phyloP scores from a whole-genome alignment of 2,113 vertebrate species.

The Tachysurus vachellii region DNA sequence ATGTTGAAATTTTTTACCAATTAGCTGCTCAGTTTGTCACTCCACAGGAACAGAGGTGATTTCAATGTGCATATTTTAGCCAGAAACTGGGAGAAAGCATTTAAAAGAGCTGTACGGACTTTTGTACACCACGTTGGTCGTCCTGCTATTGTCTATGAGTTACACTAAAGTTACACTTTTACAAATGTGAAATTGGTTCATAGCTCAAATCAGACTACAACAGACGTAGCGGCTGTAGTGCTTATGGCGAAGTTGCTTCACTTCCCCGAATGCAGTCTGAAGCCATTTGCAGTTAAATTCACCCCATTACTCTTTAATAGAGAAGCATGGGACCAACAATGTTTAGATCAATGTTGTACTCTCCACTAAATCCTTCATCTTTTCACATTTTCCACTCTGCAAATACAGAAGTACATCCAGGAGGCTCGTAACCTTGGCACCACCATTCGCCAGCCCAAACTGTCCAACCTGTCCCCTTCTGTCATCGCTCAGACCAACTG shows the following conservation, averaged over 20 bases:
- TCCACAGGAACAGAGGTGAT: not conserved
- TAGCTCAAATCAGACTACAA: not conserved
- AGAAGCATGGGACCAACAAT: not conserved
- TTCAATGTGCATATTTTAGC: not conserved
- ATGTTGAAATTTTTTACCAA: not conserved
- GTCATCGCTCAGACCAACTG: conserved; percentile 99
- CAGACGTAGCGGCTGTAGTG: not conserved
- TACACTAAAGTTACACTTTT: not conserved
- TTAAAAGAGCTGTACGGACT: not conserved
- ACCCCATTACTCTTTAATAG: not conserved
- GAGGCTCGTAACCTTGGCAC: conserved; percentile 95
- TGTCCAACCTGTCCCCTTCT: conserved; percentile 96
- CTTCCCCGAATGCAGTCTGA: not conserved
- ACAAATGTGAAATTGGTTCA: conserved; percentile 30
- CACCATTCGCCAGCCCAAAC: conserved; percentile 94
- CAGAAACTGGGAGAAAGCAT: not conserved
- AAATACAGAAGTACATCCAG: conserved; percentile 92
- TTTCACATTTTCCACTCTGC: conserved; percentile 22
- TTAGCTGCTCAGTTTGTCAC: not conserved
- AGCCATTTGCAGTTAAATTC: not conserved
- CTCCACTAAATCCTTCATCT: not conserved
- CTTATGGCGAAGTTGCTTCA: not conserved
- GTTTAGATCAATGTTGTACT: not conserved
- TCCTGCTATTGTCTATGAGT: not conserved
- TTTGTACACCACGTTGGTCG: not conserved